These are phyloP conservation scores for Iguana delicatissima DNA, from an alignment of 2,797 vertebrate genomes.

Conservation along the genomic window DNA sequence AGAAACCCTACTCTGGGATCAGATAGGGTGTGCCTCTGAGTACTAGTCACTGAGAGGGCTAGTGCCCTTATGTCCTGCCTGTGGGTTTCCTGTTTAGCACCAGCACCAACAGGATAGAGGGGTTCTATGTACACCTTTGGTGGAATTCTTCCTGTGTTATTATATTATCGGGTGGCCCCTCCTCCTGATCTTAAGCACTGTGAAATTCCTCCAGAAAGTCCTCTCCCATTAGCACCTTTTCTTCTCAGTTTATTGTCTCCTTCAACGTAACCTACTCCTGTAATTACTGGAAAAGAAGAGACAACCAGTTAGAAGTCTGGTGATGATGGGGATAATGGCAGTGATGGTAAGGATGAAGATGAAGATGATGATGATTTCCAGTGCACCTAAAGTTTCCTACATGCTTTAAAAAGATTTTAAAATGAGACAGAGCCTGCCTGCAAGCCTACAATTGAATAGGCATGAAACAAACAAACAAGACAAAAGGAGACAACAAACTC, in stretches of 20 bases:
- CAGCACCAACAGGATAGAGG: neutral
- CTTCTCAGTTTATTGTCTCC: neutral
- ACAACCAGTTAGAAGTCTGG: neutral
- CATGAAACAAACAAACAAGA: too few relatives aligned
- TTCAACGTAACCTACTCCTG: neutral
- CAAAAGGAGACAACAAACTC: neutral
- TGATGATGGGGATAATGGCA: neutral
- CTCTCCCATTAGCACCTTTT: neutral
- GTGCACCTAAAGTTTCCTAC: neutral
- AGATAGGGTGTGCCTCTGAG: neutral
- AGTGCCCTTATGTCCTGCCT: neutral
- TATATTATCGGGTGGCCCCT: neutral
- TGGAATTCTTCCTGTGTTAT: neutral
- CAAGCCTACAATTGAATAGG: too few relatives aligned
- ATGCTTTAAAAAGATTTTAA: neutral
- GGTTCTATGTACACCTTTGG: neutral
- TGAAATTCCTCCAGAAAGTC: neutral
- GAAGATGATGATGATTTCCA: neutral
- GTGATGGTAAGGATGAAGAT: neutral
- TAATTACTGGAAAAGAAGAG: neutral
- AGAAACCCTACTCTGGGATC: too few relatives aligned
- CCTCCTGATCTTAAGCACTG: neutral
- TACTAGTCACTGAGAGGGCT: neutral
- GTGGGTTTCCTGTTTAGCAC: neutral
- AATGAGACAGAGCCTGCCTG: neutral